Evolutionary conservation across 2,113 vertebrate genomes (phyloP), one percentile per base, ranked within the genome.

Genomic region (Xyliphius kryptos): DNA sequence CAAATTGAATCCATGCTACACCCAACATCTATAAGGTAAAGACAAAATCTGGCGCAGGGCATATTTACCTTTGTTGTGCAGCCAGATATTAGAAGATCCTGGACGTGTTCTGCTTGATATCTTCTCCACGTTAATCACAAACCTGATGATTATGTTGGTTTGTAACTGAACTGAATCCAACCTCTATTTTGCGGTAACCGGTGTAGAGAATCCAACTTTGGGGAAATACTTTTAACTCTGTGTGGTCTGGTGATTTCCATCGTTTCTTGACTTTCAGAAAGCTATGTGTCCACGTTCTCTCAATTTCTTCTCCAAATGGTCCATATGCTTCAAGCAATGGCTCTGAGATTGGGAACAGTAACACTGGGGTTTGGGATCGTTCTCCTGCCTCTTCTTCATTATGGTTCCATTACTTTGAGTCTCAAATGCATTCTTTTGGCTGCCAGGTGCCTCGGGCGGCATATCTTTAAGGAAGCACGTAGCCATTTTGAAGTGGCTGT

Each of bases 221-320:
- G 59, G 56, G 69, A 71, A 82, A 82, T 73, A 7, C 37, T 54
- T 53, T 74, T 67, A 66, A 36, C 22, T 67, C 73, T 68, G 55
- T 12, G 12, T 58, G 37, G 26, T 36, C 64, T 56, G 43, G 16
- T 58, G 47, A 26, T 43, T 64, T 70, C 41, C 15, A 36, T 48
- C 53, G 16, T 12, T 60, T 8, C 38, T 65, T 56, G 32, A 70
- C 11, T 36, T 22, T 43, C 43, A 36, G 22, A 36, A 16, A 41
- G 9, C 40, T 14, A 5, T 41, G 3, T 2, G 40, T 41, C 40
- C 40, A 41, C 9, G 13, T 41, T 10, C 13, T 11, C 16, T 49
- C 16, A 32, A 32, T 32, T 1, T 32, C 26, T 32, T 3, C 7
- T 32, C 26, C 7, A 5, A 32, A 32, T 32, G 26, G 4, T 32